Evolutionary conservation across 37 sponge, comb jelly and placozoan genomes (phyloP), one percentile per base, ranked within the genome.

Genomic region (Geodia barretti): DNA sequence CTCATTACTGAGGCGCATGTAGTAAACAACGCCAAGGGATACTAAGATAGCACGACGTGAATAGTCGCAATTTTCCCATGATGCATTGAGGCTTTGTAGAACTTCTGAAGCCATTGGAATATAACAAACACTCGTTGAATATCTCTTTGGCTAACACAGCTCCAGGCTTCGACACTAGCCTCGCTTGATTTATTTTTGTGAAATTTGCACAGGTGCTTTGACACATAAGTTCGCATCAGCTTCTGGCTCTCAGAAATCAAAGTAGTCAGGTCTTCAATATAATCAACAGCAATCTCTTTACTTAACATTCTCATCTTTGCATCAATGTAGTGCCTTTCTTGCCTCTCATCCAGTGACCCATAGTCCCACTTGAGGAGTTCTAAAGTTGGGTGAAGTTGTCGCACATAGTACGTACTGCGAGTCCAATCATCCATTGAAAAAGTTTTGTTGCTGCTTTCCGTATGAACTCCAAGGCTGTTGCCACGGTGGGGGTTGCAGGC

Each of bases 401-500:
- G 90, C 0, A 93, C 94, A 86, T 86, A 68, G 68, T 93, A 93
- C 35, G 62, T 63, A 1, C 87, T 79, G 36, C 47, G 21, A n/a
- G 86, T 68, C 94, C 94, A 93, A 1, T 70, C 66, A 36, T 86
- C 75, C 32, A 68, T 33, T 29, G 67, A 41, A 2, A 31, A 33
- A 68, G 33, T 33, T 68, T 29, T 5, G 68, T 30, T 29, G 34
- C 34, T 68, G 20, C 3, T 33, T 2, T 1, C 4, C 1, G 9
- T 30, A 30, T 58, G 36, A 42, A 38, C 76, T 24, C 76, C 84
- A 20, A 82, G 29, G 54, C 87, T 86, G 75, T 86, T 80, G 7
- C 91, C 75, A 39, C 91, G 78, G 82, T 93, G 94, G 29, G 94
- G 94, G 66, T 93, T 93, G 31, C 90, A 89, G 17, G 94, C 94